phyloP scores from a whole-genome alignment of 2,888 invertebrate genomes.

The Esperia sulphurella region DNA sequence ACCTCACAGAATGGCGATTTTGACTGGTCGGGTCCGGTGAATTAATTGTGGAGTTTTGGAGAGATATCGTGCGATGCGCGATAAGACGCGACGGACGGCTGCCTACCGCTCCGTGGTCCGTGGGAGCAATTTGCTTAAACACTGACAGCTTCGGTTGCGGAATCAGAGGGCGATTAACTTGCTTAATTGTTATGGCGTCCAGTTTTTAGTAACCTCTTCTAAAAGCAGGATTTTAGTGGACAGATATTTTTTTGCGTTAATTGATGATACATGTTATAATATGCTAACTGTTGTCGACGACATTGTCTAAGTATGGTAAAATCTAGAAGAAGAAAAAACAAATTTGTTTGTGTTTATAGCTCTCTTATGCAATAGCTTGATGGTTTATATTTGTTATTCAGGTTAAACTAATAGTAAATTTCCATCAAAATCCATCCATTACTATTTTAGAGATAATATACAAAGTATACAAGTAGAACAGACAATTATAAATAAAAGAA shows the following conservation, averaged over 20 bases:
- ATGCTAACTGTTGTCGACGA: too few species aligned
- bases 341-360: too few species aligned
- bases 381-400: too few species aligned
- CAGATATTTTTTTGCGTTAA: not conserved
- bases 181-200: slow-evolving; percentile 51
- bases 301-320: too few species aligned
- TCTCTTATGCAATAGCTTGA: too few species aligned
- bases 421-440: too few species aligned
- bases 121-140: slow-evolving; percentile 59
- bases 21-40: slow-evolving; percentile 66
- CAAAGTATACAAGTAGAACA: slow-evolving; percentile 1
- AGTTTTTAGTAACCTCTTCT: slow-evolving; percentile 16
- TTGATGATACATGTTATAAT: not conserved
- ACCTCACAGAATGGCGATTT: slow-evolving; percentile 76
- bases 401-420: too few species aligned
- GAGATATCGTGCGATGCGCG: slow-evolving; percentile 69
- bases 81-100: slow-evolving; percentile 53
- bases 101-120: slow-evolving; percentile 46
- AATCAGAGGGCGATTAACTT: slow-evolving; percentile 40
- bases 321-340: too few species aligned
- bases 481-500: slow-evolving; percentile 7
- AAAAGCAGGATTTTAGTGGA: not conserved
- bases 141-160: slow-evolving; percentile 48
- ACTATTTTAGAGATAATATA: too few species aligned
- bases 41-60: slow-evolving; percentile 71